phyloP scores from a whole-genome alignment of 1,140 invertebrate genomes.

The Drosophila bocki region DNA sequence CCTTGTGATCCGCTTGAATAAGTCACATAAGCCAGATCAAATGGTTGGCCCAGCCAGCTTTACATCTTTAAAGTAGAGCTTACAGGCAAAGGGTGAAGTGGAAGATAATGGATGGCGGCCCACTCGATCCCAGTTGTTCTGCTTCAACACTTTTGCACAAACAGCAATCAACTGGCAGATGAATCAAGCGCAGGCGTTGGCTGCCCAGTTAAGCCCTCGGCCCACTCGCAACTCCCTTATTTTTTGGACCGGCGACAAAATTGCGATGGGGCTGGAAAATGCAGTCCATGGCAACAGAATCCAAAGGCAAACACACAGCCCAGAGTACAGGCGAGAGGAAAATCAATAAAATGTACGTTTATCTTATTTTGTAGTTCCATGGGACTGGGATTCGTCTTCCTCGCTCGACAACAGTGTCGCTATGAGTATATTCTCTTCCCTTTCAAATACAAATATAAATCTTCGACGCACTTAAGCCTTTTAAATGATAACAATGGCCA shows the following conservation, averaged over 20 bases:
- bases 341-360: constrained; percentile 79
- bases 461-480: constrained; percentile 78
- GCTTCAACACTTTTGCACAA: constrained; percentile 64
- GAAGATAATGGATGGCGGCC: constrained; percentile 41
- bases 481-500: constrained; percentile 79
- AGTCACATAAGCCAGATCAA: constrained; percentile 11
- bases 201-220: constrained; percentile 44
- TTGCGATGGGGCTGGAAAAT: constrained; percentile 37
- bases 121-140: constrained; percentile 56
- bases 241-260: constrained; percentile 62
- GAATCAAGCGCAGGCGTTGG: constrained; percentile 71
- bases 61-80: constrained; percentile 26
- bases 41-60: neutral
- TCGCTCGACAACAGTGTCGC: constrained; percentile 5
- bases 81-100: constrained; percentile 18
- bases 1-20: neutral
- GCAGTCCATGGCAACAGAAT: constrained; percentile 63
- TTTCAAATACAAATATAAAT: constrained; percentile 78
- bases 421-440: constrained; percentile 18
- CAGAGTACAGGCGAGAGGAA: constrained; percentile 53
- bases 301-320: constrained; percentile 34
- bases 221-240: constrained; percentile 14
- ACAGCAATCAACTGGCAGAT: constrained; percentile 63
- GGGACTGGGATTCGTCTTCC: constrained; percentile 37
- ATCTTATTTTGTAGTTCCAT: constrained; percentile 60